Percentiles rank a stretch among this genome's conserved stretches.
Conservation (phyloP, 2,888 invertebrate genomes). For the Harmothoe impar region DNA sequence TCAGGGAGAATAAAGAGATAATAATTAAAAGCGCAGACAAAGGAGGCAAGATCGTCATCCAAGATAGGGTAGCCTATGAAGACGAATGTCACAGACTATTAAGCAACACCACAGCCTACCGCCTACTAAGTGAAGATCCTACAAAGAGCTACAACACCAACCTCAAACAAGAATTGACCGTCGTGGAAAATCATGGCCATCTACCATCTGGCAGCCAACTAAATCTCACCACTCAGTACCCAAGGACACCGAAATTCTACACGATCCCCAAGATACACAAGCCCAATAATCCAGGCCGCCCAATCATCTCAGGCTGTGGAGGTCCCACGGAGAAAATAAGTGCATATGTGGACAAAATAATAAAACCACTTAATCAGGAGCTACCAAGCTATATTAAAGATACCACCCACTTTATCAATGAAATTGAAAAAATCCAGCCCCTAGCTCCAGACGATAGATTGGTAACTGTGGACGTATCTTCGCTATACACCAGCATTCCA, state of each 20-base stretch:
- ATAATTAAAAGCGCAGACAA: too few species aligned
- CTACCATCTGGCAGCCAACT: neutral
- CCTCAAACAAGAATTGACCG: neutral
- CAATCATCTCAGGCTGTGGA: too few species aligned
- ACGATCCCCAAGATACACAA: neutral
- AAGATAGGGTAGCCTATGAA: neutral
- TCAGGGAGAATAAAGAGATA: neutral
- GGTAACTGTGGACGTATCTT: neutral
- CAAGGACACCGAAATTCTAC: neutral
- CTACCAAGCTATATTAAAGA: slow-evolving; percentile 15
- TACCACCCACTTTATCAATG: neutral
- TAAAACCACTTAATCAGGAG: neutral
- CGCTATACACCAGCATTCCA: neutral
- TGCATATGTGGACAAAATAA: neutral
- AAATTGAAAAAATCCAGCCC: neutral
- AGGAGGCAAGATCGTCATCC: neutral
- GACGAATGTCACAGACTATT: neutral
- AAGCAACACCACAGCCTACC: too few species aligned
- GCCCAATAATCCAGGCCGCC: neutral
- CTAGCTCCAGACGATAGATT: neutral
- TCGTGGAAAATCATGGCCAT: neutral
- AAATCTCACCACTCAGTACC: neutral
- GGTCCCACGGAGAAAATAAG: too few species aligned
- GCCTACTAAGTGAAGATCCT: too few species aligned
- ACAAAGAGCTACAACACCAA: neutral